phyloP scores from a whole-genome alignment of 1,140 invertebrate genomes.

The Drosophila ambigua region DNA sequence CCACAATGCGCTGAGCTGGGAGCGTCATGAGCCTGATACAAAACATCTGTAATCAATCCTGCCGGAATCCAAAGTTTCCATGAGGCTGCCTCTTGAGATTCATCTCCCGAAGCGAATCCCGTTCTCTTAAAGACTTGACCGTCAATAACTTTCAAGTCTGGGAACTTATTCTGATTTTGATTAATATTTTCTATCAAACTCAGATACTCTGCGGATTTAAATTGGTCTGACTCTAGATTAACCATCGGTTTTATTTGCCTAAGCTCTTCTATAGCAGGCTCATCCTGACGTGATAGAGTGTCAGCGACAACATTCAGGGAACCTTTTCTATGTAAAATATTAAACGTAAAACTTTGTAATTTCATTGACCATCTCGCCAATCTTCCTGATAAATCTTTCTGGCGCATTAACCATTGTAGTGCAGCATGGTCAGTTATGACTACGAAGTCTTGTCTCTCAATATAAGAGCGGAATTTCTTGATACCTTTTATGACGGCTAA shows the following conservation, averaged over 20 bases:
- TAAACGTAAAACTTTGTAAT: conserved; percentile 3
- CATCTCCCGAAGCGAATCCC: too few species aligned
- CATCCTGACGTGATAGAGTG: neutral
- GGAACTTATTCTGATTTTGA: conserved; percentile 2
- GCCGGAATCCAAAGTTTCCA: too few species aligned
- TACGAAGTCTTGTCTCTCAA: too few species aligned
- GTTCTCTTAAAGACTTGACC: too few species aligned
- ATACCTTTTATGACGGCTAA: conserved; percentile 59
- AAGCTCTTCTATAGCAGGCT: neutral
- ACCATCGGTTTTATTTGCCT: neutral
- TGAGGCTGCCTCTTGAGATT: too few species aligned
- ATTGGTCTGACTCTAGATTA: conserved; percentile 12
- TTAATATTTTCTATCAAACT: conserved; percentile 2
- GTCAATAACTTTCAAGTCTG: conserved; percentile 6
- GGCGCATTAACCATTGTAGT: conserved; percentile 58
- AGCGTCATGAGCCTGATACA: too few species aligned
- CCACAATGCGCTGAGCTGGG: too few species aligned
- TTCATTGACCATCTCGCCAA: conserved; percentile 30
- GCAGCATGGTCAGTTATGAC: conserved; percentile 45
- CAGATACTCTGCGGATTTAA: neutral
- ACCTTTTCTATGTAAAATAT: neutral
- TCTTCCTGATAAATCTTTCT: conserved; percentile 76
- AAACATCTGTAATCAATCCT: too few species aligned
- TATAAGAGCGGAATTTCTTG: too few species aligned
- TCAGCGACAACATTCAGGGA: conserved; percentile 17